phyloP scores from a whole-genome alignment of 2,113 vertebrate genomes.

The Canis aureus region DNA sequence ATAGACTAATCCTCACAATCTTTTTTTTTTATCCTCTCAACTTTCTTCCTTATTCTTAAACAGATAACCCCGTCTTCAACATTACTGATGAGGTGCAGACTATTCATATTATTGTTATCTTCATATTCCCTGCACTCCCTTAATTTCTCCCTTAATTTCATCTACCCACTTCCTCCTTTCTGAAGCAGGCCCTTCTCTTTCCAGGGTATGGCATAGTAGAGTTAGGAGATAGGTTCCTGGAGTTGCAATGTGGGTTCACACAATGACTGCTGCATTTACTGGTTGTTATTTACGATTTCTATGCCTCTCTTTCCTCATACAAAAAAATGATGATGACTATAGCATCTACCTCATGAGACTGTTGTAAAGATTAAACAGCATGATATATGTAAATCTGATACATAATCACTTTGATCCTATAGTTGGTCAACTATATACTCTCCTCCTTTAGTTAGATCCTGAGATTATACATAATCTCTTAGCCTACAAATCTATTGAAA shows the following conservation, averaged over 20 bases:
- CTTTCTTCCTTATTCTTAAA: not conserved
- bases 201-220: not conserved
- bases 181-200: not conserved
- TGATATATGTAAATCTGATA: not conserved
- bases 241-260: not conserved
- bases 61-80: not conserved
- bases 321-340: not conserved
- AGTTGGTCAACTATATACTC: not conserved
- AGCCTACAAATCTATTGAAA: not conserved
- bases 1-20: not conserved
- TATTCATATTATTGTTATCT: not conserved
- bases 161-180: rapidly evolving
- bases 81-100: not conserved
- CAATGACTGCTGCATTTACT: not conserved
- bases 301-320: not conserved
- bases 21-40: not conserved
- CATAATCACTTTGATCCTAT: not conserved
- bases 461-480: not conserved
- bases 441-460: not conserved
- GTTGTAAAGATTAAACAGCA: not conserved
- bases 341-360: not conserved
- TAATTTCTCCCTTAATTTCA: not conserved
- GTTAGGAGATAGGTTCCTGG: not conserved
- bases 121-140: not conserved
- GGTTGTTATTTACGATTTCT: not conserved